Conservation (phyloP, 2,888 invertebrate genomes). For the Drosophila quinaria region DNA sequence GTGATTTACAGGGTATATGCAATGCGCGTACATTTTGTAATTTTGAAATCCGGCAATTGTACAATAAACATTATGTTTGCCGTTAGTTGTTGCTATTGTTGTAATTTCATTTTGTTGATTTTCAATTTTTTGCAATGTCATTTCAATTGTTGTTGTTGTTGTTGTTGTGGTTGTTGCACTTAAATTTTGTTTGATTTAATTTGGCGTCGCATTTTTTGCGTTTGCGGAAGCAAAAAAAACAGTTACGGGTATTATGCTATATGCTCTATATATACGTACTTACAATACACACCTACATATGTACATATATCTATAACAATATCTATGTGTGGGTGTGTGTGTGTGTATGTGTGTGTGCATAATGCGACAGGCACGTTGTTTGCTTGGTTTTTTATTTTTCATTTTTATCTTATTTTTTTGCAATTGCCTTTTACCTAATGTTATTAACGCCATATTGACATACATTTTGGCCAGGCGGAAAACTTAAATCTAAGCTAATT, state of each 20-base stretch:
- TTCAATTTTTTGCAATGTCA: slow-evolving; percentile 64
- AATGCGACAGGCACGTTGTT: slow-evolving; percentile 44
- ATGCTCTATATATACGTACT: slow-evolving; percentile 7
- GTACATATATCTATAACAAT: not conserved
- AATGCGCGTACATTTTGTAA: slow-evolving; percentile 15
- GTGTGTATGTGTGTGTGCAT: slow-evolving; percentile 26
- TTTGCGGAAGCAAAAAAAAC: slow-evolving; percentile 72
- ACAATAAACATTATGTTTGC: slow-evolving; percentile 30
- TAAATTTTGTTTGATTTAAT: slow-evolving; percentile 60
- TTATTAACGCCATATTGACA: slow-evolving; percentile 78
- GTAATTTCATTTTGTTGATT: slow-evolving; percentile 10
- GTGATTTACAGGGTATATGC: slow-evolving; percentile 1
- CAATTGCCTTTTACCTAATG: slow-evolving; percentile 72
- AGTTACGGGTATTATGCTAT: slow-evolving; percentile 39
- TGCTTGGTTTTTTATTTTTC: not conserved
- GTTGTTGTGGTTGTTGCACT: slow-evolving; percentile 24
- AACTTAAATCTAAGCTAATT: slow-evolving; percentile 76
- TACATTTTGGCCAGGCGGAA: slow-evolving; percentile 52
- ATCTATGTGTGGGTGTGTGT: slow-evolving; percentile 12
- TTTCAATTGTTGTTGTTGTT: slow-evolving; percentile 39
- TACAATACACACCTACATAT: too few relatives aligned
- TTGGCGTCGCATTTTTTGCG: slow-evolving; percentile 25
- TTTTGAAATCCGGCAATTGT: slow-evolving; percentile 38
- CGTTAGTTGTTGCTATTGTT: slow-evolving; percentile 19
- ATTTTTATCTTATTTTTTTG: slow-evolving; percentile 24